Conservation (phyloP, 1,140 invertebrate species). For the Bombus pyrosoma region DNA sequence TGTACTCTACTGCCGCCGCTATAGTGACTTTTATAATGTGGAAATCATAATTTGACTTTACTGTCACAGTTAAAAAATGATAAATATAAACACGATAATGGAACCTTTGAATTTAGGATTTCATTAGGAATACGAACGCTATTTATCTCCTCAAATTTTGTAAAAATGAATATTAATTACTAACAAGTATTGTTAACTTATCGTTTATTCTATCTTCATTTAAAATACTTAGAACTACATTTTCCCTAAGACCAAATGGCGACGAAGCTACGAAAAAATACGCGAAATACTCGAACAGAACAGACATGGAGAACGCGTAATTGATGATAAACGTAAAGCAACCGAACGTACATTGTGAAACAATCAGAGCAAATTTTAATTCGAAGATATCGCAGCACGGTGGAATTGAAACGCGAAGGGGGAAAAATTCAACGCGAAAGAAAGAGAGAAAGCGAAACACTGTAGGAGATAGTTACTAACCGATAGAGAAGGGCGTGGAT, state of each 20-base stretch:
- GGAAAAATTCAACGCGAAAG: slow-evolving; percentile 32
- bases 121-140: neutral
- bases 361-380: slow-evolving; percentile 33
- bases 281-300: no score
- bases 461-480: slow-evolving; percentile 40
- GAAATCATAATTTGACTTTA: neutral
- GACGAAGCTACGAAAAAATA: neutral
- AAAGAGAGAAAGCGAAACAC: neutral
- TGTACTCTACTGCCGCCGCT: neutral
- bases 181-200: no score
- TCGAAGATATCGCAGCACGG: slow-evolving; percentile 19
- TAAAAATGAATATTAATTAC: no score
- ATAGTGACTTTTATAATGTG: neutral
- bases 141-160: no score
- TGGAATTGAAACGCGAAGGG: slow-evolving; percentile 18
- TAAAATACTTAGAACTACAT: no score
- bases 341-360: slow-evolving; percentile 6
- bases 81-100: neutral
- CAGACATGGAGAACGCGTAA: no score
- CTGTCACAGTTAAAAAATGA: neutral
- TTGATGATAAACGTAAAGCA: neutral
- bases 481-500: slow-evolving; percentile 66
- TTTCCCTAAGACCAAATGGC: no score
- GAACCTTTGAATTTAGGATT: neutral
- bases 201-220: no score